Evolutionary conservation across 1,140 invertebrate species (phyloP).

Genomic region (Sitophilus oryzae): DNA sequence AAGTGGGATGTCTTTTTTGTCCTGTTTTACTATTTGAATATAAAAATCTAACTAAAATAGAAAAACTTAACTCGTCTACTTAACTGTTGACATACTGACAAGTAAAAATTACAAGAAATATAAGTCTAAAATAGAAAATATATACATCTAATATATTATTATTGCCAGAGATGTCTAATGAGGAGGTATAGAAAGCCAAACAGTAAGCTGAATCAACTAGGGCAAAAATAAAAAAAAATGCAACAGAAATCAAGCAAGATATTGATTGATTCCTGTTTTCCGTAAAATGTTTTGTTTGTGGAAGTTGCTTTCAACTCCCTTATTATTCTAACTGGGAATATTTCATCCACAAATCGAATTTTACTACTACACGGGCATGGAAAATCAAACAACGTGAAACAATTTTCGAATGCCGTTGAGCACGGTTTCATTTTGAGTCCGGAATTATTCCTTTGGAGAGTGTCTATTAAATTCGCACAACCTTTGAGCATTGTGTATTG

Average conservation of each 20-base stretch:
- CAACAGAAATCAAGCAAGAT: background rate
- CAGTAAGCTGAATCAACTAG: too few species aligned
- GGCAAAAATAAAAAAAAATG: too few species aligned
- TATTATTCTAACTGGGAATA: background rate
- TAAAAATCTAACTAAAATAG: too few species aligned
- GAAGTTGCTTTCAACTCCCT: background rate
- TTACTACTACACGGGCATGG: background rate
- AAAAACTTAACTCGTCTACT: too few species aligned
- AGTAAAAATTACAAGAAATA: too few species aligned
- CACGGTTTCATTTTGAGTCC: slow-evolving; percentile 1
- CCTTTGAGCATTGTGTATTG: slow-evolving; percentile 7
- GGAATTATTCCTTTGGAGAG: background rate
- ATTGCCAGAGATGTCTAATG: too few species aligned
- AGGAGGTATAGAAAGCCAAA: too few species aligned
- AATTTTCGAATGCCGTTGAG: slow-evolving; percentile 1
- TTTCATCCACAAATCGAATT: background rate
- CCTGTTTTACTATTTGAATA: too few species aligned
- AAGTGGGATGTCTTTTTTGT: too few species aligned
- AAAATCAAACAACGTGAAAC: slow-evolving; percentile 6
- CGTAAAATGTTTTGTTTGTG: background rate
- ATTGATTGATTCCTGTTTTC: background rate
- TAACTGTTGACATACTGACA: too few species aligned
- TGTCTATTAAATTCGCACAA: slow-evolving; percentile 7
- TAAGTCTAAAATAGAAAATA: too few species aligned
- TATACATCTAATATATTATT: too few species aligned